Evolutionary conservation across 2,888 invertebrate species (phyloP), one percentile per base, ranked within the genome.

Genomic region (Conchocele bisecta): DNA sequence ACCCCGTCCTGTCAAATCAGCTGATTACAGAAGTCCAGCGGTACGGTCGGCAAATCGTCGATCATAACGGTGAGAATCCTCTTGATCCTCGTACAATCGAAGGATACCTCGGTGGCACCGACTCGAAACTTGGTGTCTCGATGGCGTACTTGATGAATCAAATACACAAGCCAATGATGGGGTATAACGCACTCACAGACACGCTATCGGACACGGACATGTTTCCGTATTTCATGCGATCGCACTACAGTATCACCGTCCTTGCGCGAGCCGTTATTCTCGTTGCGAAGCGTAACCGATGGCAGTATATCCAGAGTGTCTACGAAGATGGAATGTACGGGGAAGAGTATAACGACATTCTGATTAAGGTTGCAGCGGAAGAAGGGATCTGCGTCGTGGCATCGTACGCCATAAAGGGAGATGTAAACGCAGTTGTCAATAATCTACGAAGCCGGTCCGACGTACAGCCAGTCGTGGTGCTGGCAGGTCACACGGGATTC

Each of bases 131-230:
- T 39, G 86, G 88, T 0, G 22, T 85, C 2, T 74, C 81, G 2
- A 59, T 88, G 57, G 85, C 88, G 2, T 92, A 92, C 56, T 88
- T 93, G 26, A 89, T 93, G 76, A 89, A 93, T 42, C 87, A 93
- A 15, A 92, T 93, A 20, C 81, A 74, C 86, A 87, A 91, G 54
- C 93, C 93, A 1, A 92, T 93, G 85, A 83, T 91, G 20, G 84
- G 83, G 0, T 85, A 85, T 28, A 73, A 81, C 7, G 85, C 87
- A 0, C 78, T 79, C 1, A 75, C 83, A 4, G 54, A 74, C 7
- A 48, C 63, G 15, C 78, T 88, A 13, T 65, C 77, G 29, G 73
- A 84, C 31, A 68, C 57, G 26, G 69, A 73, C 28, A 64, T 48
- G 37, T 87, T 82, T 60, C 81, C 83, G 5, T 88, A 84, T 37